Percentiles rank a stretch among this genome's conserved stretches.
These are phyloP conservation scores for Eptesicus fuscus DNA, from an alignment of 2,113 vertebrate species.

Conservation along the genomic window DNA sequence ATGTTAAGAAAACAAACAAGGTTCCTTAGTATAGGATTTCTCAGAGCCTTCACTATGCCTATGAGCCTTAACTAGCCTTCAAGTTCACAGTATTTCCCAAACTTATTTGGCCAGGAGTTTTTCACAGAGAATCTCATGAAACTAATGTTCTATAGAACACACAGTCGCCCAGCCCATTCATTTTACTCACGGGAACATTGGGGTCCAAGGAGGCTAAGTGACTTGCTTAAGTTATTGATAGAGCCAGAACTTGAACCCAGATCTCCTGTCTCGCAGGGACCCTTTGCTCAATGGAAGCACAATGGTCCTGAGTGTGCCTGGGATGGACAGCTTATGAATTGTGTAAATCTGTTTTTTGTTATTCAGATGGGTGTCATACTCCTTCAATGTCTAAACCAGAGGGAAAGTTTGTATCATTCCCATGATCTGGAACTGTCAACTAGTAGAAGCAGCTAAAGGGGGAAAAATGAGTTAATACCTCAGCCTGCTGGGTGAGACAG, in stretches of 20 bases:
- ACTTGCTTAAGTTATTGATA: background rate
- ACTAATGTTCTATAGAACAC: background rate
- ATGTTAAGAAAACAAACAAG: background rate
- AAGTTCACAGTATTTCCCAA: background rate
- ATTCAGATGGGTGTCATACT: background rate
- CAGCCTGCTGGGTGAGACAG: background rate
- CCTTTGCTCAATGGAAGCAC: background rate
- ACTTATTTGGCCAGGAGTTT: background rate
- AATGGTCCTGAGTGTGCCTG: background rate
- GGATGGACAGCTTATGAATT: background rate
- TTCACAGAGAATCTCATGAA: background rate
- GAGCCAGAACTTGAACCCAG: background rate
- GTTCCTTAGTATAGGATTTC: background rate
- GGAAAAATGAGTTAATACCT: background rate
- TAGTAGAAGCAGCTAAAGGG: background rate
- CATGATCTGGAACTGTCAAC: background rate
- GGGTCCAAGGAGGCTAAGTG: background rate
- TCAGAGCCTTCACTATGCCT: background rate
- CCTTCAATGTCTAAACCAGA: background rate
- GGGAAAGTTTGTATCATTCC: background rate
- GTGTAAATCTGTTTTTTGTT: background rate
- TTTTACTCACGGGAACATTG: background rate
- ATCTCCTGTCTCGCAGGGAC: background rate
- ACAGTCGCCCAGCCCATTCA: background rate
- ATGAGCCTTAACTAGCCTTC: background rate